phyloP scores from a whole-genome alignment of 2,113 vertebrate species.

The Eudorcas thomsonii region DNA sequence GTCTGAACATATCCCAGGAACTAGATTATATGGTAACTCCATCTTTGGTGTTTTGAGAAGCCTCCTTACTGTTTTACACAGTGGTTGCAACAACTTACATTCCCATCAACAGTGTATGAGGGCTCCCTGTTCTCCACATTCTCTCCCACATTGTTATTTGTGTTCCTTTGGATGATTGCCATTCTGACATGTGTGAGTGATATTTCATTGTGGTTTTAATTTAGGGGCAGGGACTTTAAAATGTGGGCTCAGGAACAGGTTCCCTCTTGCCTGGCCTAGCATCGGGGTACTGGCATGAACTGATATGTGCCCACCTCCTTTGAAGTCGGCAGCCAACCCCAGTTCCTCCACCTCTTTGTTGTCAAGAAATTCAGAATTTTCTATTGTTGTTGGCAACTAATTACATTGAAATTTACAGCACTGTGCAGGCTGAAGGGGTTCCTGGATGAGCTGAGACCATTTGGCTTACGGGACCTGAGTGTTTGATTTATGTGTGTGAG shows the following conservation, averaged over 20 bases:
- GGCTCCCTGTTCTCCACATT: neutral
- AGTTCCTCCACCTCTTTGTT: fast-evolving
- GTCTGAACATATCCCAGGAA: neutral
- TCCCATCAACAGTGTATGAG: neutral
- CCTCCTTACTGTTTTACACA: neutral
- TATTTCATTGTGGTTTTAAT: neutral
- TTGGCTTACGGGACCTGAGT: fast-evolving
- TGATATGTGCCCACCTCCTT: fast-evolving
- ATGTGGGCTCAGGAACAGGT: too few species aligned
- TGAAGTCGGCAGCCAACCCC: fast-evolving
- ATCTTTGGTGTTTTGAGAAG: neutral
- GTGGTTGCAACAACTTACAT: neutral
- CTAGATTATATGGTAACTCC: neutral
- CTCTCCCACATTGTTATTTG: neutral
- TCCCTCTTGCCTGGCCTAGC: neutral
- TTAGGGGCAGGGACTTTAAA: neutral
- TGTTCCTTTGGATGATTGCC: neutral
- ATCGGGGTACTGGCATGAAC: neutral
- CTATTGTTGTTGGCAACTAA: neutral
- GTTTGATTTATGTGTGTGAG: neutral
- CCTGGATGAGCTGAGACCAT: neutral
- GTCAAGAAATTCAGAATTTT: neutral
- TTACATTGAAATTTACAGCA: too few species aligned
- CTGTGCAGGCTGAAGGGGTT: neutral
- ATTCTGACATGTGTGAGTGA: neutral